Evolutionary conservation across 2,797 vertebrate genomes (phyloP).

Genomic region (Sebastes hopkinsi): DNA sequence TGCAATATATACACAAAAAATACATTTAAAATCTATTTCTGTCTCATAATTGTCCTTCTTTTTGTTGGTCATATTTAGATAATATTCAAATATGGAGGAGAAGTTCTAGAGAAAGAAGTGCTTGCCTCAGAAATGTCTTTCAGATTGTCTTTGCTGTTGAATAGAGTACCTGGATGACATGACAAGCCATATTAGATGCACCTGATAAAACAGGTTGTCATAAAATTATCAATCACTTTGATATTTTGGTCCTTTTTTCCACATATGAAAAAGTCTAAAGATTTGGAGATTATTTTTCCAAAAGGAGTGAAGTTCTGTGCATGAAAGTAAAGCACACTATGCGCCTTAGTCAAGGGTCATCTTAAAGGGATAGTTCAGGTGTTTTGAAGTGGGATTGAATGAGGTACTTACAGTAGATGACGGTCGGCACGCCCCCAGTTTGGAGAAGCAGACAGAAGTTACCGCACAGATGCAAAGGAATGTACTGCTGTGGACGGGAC

Average conservation of each 20-base stretch:
- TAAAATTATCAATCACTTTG: background rate
- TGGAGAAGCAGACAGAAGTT: too few relatives aligned
- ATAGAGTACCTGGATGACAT: slow-evolving; percentile 58
- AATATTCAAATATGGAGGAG: slow-evolving; percentile 4
- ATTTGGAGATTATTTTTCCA: background rate
- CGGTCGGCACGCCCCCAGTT: too few relatives aligned
- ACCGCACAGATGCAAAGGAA: too few relatives aligned
- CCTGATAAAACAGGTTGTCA: slow-evolving; percentile 2
- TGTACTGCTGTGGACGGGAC: too few relatives aligned
- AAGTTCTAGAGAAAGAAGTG: background rate
- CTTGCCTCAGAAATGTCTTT: slow-evolving; percentile 2
- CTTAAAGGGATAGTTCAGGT: background rate
- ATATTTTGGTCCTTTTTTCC: background rate
- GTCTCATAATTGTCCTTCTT: background rate
- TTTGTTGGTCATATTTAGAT: slow-evolving; percentile 8
- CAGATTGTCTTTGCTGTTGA: slow-evolving; percentile 12
- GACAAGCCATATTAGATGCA: background rate
- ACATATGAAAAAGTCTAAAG: background rate
- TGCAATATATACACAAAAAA: slow-evolving; percentile 28
- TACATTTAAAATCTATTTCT: background rate
- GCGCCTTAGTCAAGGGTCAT: background rate
- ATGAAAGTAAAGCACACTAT: background rate
- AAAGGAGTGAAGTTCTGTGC: background rate
- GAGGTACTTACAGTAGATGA: too few relatives aligned
- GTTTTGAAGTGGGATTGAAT: too few relatives aligned